Conservation (phyloP, 2,113 vertebrate species). For the Dolichotis patagonum region DNA sequence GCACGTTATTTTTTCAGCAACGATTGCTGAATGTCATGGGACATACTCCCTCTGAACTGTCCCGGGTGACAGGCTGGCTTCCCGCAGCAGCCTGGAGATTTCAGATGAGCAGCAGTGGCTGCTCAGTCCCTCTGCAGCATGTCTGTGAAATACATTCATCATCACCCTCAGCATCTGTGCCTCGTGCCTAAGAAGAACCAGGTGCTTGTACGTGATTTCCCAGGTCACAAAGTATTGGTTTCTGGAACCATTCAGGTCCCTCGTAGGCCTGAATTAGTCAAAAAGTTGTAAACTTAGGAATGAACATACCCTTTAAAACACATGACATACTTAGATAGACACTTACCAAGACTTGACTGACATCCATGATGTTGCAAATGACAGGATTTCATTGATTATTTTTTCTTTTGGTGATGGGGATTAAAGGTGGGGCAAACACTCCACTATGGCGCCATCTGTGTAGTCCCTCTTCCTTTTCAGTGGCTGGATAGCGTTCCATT, state of each 20-base stretch:
- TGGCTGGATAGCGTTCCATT: not conserved
- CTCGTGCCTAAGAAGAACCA: not conserved
- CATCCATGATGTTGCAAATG: not conserved
- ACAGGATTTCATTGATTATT: not conserved
- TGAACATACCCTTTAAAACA: not conserved
- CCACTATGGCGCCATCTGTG: too few relatives aligned
- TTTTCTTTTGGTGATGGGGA: not conserved
- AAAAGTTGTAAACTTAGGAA: not conserved
- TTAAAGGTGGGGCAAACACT: not conserved
- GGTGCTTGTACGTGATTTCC: not conserved
- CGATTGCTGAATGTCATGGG: not conserved
- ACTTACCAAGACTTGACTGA: constrained; percentile 38
- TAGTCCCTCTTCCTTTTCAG: not conserved
- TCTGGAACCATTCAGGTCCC: constrained; percentile 51
- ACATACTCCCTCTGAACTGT: not conserved
- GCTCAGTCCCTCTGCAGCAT: not conserved
- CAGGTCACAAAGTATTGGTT: not conserved
- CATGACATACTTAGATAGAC: constrained; percentile 46
- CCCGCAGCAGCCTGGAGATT: not conserved
- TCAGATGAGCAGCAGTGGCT: not conserved
- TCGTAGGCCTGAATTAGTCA: not conserved
- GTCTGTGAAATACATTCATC: not conserved
- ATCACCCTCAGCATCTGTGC: not conserved
- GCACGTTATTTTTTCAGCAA: not conserved
- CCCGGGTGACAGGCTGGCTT: not conserved